Evolutionary conservation across 2,888 invertebrate species (phyloP), one percentile per base, ranked within the genome.

Genomic region (Ommatoiulus sabulosus): DNA sequence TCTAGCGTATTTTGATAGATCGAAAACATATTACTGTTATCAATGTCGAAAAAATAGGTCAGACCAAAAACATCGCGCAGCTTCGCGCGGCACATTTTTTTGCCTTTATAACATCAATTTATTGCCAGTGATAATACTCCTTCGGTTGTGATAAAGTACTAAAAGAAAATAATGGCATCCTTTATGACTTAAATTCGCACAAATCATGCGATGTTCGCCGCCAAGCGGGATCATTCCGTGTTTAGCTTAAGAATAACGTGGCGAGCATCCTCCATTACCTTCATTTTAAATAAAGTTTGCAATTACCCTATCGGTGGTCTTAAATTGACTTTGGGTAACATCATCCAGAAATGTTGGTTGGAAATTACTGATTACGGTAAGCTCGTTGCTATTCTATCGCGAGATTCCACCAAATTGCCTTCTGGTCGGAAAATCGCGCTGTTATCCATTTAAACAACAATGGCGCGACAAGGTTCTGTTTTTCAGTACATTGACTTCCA

Each of bases 21-120:
- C 72, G 72, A 72, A 72, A 72, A 72, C 72, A 72, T 72, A 72
- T 72, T 72, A 72, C 72, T 8, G 72, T 72, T 72, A 72, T 72
- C 72, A n/a, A 72, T 72, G 72, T 72, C 72, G 72, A 72, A 72
- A 72, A 72, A 72, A 72, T 72, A 72, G 72, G 72, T 72, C 72
- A 72, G 72, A n/a, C 72, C 72, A 20, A 72, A 72, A 72, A 20
- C 72, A 24, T 20, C 24, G 72, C 24, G 72, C 8, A 72, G 72
- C 20, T 72, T 24, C 5, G 20, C 72, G 24, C 20, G 72, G n/a
- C 72, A 24, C 24, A 72, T 24, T 72, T 72, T 46, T 72, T 72
- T 52, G n/a, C n/a, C 52, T 52, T 72, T 72, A 72, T 72, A 72
- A 72, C 72, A 72, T 72, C 72, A 72, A 72, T 72, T 72, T 72